Percentiles rank a stretch among this genome's conserved stretches.
Conservation (phyloP, 2,113 vertebrate genomes). For the Onychostruthus taczanowskii region DNA sequence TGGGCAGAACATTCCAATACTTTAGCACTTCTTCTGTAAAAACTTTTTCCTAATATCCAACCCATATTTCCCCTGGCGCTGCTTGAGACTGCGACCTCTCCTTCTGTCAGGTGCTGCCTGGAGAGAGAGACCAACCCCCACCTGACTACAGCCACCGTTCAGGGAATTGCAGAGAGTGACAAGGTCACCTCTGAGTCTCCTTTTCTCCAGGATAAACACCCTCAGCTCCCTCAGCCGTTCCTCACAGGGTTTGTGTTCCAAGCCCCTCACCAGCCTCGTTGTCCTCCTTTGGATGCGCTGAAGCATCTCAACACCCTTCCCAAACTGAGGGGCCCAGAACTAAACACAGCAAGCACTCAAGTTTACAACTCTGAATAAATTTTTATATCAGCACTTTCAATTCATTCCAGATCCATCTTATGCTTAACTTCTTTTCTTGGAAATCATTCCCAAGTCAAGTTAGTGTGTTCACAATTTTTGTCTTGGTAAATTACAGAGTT, state of each 20-base stretch:
- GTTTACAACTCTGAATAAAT: background rate
- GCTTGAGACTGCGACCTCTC: background rate
- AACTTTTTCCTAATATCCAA: background rate
- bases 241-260: background rate
- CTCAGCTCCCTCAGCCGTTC: accelerated
- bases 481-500: background rate
- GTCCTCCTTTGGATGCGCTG: accelerated
- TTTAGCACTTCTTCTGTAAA: background rate
- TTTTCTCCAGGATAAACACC: background rate
- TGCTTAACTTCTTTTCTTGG: background rate
- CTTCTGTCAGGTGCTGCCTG: background rate
- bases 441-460: background rate
- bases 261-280: background rate
- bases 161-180: no score
- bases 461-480: background rate
- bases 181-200: background rate
- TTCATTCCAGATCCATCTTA: background rate
- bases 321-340: background rate
- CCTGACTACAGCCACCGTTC: accelerated
- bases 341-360: background rate
- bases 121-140: background rate
- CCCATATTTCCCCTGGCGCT: accelerated
- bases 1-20: accelerated
- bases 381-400: background rate
- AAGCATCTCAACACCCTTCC: accelerated